Base-by-base conservation (phyloP, 2,797 vertebrate genomes). In the Sebastes vulpes region DNA sequence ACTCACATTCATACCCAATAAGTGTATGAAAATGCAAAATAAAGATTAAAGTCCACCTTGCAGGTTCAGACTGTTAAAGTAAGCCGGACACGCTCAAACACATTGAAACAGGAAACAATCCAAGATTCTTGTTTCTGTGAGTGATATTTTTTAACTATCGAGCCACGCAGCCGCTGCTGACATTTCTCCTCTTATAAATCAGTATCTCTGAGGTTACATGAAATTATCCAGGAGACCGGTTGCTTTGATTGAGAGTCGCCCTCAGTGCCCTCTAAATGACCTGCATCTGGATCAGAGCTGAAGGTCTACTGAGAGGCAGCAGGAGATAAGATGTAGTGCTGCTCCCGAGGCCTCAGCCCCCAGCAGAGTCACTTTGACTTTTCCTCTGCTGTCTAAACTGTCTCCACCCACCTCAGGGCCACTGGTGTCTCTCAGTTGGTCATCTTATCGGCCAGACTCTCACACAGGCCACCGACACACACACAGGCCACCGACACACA, bases 291-390 rank as follows among this genome's bases (percentile, higher is more conserved):
- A 85, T 85, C 69, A 53, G 74, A 72, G 80, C 77, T 87, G 79
- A 75, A 70, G 73, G 82, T 88, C 67, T 26, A 29, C 76, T 66
- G 69, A 80, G 70, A 82, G 82, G 85, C 75, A 82, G 66, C 65
- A 29, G 74, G 10, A 86, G 86, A 92, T 90, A 88, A 91, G 83
- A 90, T 78, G 72, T 18, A 31, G 64, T 16, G 69, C 63, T 1
- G 32, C 32, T 70, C 85, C 80, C 6, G 14, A 70, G 85, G 84
- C 79, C 70, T 88, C 72, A 53, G 65, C 81, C 72, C 38, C 28
- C 11, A 56, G 73, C 78, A 69, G 59, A 81, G 85, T 83, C 83
- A 69, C 77, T 84, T 66, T 46, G 72, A 89, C 89, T 89, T 81
- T 76, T 59, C 64, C 65, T 74, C 58, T 50, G 54, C 76, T 72